phyloP scores from a whole-genome alignment of 2,113 vertebrate genomes.

The Cavia porcellus region DNA sequence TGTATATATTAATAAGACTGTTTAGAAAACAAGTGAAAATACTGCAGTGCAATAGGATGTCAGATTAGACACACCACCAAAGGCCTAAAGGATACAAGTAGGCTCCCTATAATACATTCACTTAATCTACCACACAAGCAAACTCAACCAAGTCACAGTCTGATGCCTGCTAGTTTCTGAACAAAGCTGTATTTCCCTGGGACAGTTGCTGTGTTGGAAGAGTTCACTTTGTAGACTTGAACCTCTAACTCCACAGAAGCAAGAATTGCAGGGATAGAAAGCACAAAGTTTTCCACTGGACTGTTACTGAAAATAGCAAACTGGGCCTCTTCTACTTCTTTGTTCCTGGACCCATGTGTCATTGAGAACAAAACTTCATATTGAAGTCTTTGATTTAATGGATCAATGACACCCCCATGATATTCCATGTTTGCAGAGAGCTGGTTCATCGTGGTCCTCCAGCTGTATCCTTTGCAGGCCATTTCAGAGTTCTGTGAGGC shows the following conservation, averaged over 20 bases:
- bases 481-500: neutral
- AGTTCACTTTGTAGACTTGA: neutral
- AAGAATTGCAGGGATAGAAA: neutral
- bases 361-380: neutral
- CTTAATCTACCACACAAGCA: neutral
- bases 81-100: neutral
- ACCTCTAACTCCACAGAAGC: neutral
- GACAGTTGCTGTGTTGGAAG: neutral
- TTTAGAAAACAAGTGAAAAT: conserved; percentile 51
- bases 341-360: neutral
- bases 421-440: neutral
- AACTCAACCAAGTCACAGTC: neutral
- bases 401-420: neutral
- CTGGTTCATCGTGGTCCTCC: neutral
- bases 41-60: neutral
- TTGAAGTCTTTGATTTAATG: neutral
- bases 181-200: neutral
- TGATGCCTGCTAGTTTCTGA: neutral
- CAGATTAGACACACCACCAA: neutral
- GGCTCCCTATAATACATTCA: neutral
- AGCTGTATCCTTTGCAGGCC: neutral
- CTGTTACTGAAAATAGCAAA: neutral
- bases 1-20: conserved; percentile 5
- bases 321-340: neutral
- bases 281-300: neutral